These are phyloP conservation scores for Okamejei kenojei DNA, from an alignment of 2,797 vertebrate species.

Conservation along the genomic window DNA sequence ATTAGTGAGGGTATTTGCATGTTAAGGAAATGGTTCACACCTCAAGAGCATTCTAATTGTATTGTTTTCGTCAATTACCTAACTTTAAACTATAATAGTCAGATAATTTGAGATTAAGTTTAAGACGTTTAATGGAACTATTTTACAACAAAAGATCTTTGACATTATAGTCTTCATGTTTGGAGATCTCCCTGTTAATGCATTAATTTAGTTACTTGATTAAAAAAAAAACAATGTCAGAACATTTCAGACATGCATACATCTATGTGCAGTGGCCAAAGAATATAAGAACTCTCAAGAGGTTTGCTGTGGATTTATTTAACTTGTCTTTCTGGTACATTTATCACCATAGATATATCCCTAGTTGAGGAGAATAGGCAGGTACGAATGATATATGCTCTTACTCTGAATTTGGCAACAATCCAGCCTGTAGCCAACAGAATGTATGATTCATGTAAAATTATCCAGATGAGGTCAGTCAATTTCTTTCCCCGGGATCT, in stretches of 20 bases:
- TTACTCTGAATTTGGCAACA: background rate
- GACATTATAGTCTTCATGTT: background rate
- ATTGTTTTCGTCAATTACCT: background rate
- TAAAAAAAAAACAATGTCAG: background rate
- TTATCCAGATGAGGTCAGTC: background rate
- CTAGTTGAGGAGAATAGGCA: background rate
- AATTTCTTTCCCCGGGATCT: background rate
- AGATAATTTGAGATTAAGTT: background rate
- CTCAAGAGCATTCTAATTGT: background rate
- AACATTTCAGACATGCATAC: background rate
- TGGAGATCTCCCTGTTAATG: background rate
- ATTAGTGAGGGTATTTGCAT: background rate
- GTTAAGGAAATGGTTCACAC: background rate
- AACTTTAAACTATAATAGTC: background rate
- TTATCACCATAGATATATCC: background rate
- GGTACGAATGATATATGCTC: background rate
- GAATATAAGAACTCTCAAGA: background rate
- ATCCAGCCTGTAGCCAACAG: background rate
- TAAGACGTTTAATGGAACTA: background rate
- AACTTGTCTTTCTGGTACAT: background rate
- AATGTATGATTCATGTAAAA: constrained; percentile 6
- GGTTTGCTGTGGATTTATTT: background rate
- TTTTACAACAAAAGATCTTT: background rate
- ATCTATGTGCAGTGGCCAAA: background rate
- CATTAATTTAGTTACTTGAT: background rate